Evolutionary conservation across 2,113 vertebrate genomes (phyloP).

Genomic region (Notiomystis cincta): DNA sequence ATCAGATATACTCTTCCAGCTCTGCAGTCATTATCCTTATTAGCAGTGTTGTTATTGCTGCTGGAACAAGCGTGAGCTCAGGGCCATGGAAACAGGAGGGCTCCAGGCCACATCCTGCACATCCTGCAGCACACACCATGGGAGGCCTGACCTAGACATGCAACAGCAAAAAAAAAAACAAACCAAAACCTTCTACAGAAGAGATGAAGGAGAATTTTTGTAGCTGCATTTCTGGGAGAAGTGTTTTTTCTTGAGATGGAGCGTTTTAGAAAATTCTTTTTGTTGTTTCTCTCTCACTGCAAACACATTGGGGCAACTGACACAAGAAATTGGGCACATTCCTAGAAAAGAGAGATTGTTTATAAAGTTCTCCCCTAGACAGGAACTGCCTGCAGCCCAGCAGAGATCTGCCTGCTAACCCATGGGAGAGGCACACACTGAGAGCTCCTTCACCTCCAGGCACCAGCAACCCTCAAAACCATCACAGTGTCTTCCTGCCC

Average conservation of each 20-base stretch:
- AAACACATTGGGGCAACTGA: neutral
- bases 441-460: neutral
- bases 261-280: neutral
- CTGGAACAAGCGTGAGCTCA: neutral
- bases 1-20: neutral
- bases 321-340: neutral
- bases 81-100: constrained; percentile 14
- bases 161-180: neutral
- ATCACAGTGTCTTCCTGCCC: neutral
- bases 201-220: neutral
- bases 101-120: neutral
- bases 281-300: neutral
- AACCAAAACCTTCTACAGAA: neutral
- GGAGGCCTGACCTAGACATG: neutral
- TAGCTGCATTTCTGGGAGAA: neutral
- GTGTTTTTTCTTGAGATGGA: neutral
- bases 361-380: neutral
- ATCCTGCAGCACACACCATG: neutral
- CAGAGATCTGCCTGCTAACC: neutral
- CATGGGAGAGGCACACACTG: neutral
- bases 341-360: neutral
- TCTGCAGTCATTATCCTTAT: constrained; percentile 21
- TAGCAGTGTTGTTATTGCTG: neutral
- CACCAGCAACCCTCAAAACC: neutral
- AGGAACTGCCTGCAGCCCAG: neutral